A percentile compares a stretch with the other conserved stretches of the same genome.
Evolutionary conservation across 2,113 vertebrate species (phyloP).

Genomic region (Electrona antarctica): DNA sequence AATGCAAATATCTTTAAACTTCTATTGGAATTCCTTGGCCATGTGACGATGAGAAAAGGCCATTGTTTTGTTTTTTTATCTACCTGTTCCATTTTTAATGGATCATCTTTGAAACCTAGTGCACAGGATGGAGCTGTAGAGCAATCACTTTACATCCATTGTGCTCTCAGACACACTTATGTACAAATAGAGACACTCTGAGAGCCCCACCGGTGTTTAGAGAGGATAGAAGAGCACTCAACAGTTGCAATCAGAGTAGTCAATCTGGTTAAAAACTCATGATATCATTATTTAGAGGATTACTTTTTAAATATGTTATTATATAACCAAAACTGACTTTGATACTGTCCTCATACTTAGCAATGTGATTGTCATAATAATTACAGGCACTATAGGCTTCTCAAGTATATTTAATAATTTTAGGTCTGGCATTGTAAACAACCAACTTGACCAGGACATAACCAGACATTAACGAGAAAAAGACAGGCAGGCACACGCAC

Average conservation of each 20-base stretch:
- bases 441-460: too few species aligned
- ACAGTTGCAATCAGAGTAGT: constrained; percentile 12
- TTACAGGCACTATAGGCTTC: not conserved
- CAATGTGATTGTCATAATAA: not conserved
- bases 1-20: too few species aligned
- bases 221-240: not conserved
- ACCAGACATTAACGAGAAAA: too few species aligned
- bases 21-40: too few species aligned
- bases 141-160: constrained; percentile 1
- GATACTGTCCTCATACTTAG: not conserved
- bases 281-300: not conserved
- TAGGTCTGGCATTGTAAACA: not conserved
- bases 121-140: constrained; percentile 3
- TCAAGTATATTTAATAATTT: not conserved
- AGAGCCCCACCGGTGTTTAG: not conserved
- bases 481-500: too few species aligned
- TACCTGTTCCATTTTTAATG: constrained; percentile 2
- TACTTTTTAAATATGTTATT: not conserved
- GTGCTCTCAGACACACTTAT: constrained; percentile 23
- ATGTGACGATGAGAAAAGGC: too few species aligned
- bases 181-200: not conserved
- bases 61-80: not conserved
- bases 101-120: constrained; percentile 3
- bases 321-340: not conserved
- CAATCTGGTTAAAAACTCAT: constrained; percentile 15